Evolutionary conservation across 1,140 invertebrate species (phyloP), one percentile per base, ranked within the genome.

Genomic region (Calycopis cecrops): DNA sequence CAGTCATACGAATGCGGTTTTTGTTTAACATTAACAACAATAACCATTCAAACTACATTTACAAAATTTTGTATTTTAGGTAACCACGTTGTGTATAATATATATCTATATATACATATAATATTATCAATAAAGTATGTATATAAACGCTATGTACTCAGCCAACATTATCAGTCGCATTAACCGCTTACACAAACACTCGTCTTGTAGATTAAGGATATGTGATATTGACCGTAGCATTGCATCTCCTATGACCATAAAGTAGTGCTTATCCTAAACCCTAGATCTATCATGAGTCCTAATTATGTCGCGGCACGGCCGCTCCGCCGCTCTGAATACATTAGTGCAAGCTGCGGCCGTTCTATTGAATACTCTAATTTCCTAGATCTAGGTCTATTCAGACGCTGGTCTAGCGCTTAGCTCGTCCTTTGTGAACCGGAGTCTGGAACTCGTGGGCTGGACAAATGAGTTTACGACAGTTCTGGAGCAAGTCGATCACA

Each of bases 351-450:
- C 21, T 28, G 21, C 9, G 35, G 12, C 40, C 40, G 40, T 44
- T 16, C 40, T 14, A 44, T 44, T 44, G 40, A 44, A 44, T 44
- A 44, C 40, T 44, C 40, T 44, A 44, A 44, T 44, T 44, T 44
- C 40, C 40, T 44, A 44, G 40, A 16, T 44, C 12, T 44, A 44
- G 40, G 9, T 44, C 40, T 16, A 44, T 44, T 44, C 40, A 16
- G 17, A 44, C 40, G 40, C 40, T 44, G 9, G 14, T 9, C 38
- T 40, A 16, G 7, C n/a, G 14, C 16, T 9, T 40, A 40, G 40
- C 21, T 28, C 2, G 21, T 2, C 14, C 40, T 44, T 44, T 44
- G 40, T 44, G 40, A 16, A 3, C 1, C 14, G 40, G 40, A 44
- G 16, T 14, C n/a, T n/a, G n/a, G n/a, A n/a, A n/a, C n/a, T n/a